These are phyloP conservation scores for Lates japonicus DNA, from an alignment of 2,797 vertebrate genomes.

Conservation along the genomic window DNA sequence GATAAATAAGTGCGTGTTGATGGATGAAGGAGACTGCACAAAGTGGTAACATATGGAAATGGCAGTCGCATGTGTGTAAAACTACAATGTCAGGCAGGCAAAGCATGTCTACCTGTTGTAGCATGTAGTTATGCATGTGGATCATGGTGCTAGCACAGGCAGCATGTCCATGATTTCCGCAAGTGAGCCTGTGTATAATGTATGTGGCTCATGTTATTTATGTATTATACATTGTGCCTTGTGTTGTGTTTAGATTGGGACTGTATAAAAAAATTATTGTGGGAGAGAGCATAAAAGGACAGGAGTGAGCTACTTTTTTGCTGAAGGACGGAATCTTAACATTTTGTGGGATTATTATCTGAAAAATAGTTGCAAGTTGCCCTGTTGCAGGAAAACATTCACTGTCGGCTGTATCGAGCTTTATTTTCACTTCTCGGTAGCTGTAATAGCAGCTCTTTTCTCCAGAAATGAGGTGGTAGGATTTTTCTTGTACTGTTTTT, in stretches of 20 bases:
- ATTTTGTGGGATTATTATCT: background rate
- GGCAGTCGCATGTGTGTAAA: slow-evolving; percentile 10
- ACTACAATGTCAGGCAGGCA: slow-evolving; percentile 4
- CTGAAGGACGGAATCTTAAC: background rate
- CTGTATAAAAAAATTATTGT: slow-evolving; percentile 1
- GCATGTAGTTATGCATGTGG: background rate
- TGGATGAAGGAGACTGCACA: slow-evolving; percentile 36
- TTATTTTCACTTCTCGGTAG: background rate
- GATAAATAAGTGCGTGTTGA: slow-evolving; percentile 43
- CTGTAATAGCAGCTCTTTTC: background rate
- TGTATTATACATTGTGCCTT: background rate
- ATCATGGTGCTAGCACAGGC: slow-evolving; percentile 19
- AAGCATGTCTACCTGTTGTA: slow-evolving; percentile 37
- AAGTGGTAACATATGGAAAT: slow-evolving; percentile 19
- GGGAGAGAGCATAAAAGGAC: background rate
- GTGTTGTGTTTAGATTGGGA: background rate
- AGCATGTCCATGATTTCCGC: slow-evolving; percentile 11
- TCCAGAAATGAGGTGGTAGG: background rate
- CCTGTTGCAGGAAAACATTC: background rate
- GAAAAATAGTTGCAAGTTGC: too few relatives aligned
- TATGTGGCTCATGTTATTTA: slow-evolving; percentile 8
- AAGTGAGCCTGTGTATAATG: slow-evolving; percentile 10
- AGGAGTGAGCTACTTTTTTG: background rate
- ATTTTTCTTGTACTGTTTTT: background rate
- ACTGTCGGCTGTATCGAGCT: background rate